Evolutionary conservation across 2,888 invertebrate species (phyloP), one percentile per base, ranked within the genome.

Genomic region (Dicyrtomina minuta): DNA sequence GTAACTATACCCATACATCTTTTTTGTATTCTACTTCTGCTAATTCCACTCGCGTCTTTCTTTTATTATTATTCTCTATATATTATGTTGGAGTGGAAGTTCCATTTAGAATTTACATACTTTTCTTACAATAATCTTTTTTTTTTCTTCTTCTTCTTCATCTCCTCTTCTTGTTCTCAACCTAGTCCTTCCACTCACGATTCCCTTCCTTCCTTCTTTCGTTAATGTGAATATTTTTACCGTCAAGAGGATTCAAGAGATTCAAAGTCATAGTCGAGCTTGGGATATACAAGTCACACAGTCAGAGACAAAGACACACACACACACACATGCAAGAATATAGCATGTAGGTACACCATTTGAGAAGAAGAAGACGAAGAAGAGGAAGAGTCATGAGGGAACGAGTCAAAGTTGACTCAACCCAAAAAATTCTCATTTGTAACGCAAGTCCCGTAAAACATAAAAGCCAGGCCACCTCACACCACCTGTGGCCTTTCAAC

Each of bases 341-440:
- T 5, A 3, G 8, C 33, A 33, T 33, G 4, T 33, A 33, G 3
- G 8, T 8, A 3, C 33, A 33, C 33, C 4, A 33, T 33, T 33
- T 33, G 33, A 33, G 8, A 33, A 33, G 33, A 33, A n/a, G n/a
- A n/a, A n/a, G n/a, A n/a, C n/a, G 8, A 33, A 33, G 33, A 33
- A n/a, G n/a, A n/a, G n/a, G n/a, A n/a, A 33, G 33, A 33, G 33
- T 33, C 33, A 33, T 33, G 46, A 53, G 17, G 51, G 15, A 55
- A 26, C 26, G 27, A 55, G 55, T 55, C 55, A 55, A 55, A 55
- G 55, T 55, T 55, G 55, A 55, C 22, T 55, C 55, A 55, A 26
- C 27, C 55, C 55, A 55, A 55, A n/a, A 33, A 55, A 26, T 20
- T 20, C 51, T 22, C 51, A 53, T 53, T 53, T 53, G 51, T 20